A percentile compares a stretch with the other conserved stretches of the same genome.
Conservation (phyloP, 2,888 invertebrate species). For the Lymantria dispar region DNA sequence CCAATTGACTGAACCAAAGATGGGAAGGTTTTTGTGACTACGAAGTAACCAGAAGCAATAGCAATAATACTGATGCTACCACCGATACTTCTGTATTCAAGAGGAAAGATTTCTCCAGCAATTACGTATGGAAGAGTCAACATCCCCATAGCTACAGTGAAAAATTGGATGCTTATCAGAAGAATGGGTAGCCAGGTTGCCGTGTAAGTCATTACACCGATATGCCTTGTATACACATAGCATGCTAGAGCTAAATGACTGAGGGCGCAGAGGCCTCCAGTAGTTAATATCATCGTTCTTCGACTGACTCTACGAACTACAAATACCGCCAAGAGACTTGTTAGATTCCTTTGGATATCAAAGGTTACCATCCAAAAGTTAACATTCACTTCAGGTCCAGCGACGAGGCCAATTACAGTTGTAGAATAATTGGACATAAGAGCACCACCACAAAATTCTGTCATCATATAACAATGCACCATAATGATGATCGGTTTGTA, state of each 20-base stretch:
- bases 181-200: constrained; percentile 63
- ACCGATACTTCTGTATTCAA: constrained; percentile 80
- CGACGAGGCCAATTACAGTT: constrained; percentile 74
- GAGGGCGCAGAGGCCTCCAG: constrained; percentile 75
- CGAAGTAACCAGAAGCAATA: constrained; percentile 79
- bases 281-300: constrained; percentile 80
- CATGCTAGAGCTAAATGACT: constrained; percentile 75
- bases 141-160: constrained; percentile 77
- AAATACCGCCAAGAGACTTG: constrained; percentile 79
- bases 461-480: constrained; percentile 79
- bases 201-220: constrained; percentile 38
- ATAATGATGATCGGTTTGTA: constrained; percentile 81
- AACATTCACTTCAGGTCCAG: constrained; percentile 79
- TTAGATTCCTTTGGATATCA: constrained; percentile 80
- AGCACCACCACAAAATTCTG: constrained; percentile 85
- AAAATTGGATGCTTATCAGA: constrained; percentile 72
- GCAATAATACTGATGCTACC: constrained; percentile 81
- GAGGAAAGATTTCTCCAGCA: constrained; percentile 85
- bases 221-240: constrained; percentile 47
- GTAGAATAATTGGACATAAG: constrained; percentile 85
- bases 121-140: constrained; percentile 85
- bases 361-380: constrained; percentile 84
- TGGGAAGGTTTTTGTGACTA: constrained; percentile 83
- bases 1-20: constrained; percentile 69
- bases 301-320: constrained; percentile 80